Percentiles rank a stretch among this genome's conserved stretches.
These are phyloP conservation scores for Xestia c-nigrum DNA, from an alignment of 2,888 invertebrate genomes.

Conservation along the genomic window DNA sequence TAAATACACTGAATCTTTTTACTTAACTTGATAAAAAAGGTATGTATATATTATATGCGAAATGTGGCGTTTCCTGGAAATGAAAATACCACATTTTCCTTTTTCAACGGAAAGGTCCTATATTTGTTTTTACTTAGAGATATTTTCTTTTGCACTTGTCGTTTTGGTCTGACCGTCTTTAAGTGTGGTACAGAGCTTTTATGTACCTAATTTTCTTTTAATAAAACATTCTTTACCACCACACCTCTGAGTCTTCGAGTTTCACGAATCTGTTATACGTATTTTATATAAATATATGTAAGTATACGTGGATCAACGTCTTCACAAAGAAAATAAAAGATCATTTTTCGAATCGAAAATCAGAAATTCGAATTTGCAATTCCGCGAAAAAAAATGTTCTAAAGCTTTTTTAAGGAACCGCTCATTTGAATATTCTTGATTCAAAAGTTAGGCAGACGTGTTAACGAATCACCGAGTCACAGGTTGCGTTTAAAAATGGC, in stretches of 20 bases:
- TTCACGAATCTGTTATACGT: neutral
- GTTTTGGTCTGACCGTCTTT: conserved; percentile 47
- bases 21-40: conserved; percentile 48
- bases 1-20: conserved; percentile 35
- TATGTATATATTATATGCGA: conserved; percentile 39
- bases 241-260: conserved; percentile 5
- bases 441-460: conserved; percentile 67
- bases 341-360: conserved; percentile 58
- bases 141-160: conserved; percentile 46
- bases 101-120: conserved; percentile 44
- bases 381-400: conserved; percentile 47
- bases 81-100: conserved; percentile 57
- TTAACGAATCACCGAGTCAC: conserved; percentile 67
- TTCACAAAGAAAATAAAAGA: conserved; percentile 44
- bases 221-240: conserved; percentile 40
- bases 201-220: conserved; percentile 44
- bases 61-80: conserved; percentile 45
- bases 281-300: conserved; percentile 10
- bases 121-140: conserved; percentile 54
- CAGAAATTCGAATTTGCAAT: conserved; percentile 55
- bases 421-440: conserved; percentile 67
- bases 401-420: conserved; percentile 57
- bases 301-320: conserved; percentile 17
- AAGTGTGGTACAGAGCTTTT: conserved; percentile 30
- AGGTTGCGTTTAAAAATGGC: conserved; percentile 74